A percentile compares a stretch with the other conserved stretches of the same genome.
Evolutionary conservation across 1,140 invertebrate species (phyloP).

Genomic region (Drosophila orena): DNA sequence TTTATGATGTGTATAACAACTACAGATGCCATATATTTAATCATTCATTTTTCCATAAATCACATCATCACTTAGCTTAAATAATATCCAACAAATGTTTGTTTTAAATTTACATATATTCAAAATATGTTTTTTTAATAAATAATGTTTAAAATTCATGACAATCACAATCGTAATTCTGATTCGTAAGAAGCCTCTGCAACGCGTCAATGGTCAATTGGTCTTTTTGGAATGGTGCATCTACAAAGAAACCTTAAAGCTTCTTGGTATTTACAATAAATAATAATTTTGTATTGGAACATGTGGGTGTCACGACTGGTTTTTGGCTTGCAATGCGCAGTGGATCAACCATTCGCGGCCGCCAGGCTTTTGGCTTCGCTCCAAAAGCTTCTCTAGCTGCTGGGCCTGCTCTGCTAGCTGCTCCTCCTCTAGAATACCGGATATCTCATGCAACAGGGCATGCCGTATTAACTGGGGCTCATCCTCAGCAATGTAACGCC

Average conservation of each 20-base stretch:
- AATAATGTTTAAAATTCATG: too few species aligned
- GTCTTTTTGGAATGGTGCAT: conserved; percentile 7
- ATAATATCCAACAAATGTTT: not conserved
- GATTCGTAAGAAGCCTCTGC: not conserved
- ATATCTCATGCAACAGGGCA: conserved; percentile 54
- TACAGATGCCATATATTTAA: too few species aligned
- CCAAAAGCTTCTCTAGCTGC: conserved; percentile 44
- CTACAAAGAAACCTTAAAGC: not conserved
- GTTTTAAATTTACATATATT: too few species aligned
- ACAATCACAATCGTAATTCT: conserved; percentile 1
- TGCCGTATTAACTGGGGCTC: conserved; percentile 70
- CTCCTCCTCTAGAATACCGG: conserved; percentile 27
- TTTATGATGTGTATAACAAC: too few species aligned
- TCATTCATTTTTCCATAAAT: not conserved
- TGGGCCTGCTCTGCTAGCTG: conserved; percentile 12
- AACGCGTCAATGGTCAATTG: conserved; percentile 7
- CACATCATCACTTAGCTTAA: too few species aligned
- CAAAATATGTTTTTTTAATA: too few species aligned
- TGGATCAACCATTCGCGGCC: conserved; percentile 60
- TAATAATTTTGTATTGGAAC: not conserved
- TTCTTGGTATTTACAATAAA: conserved; percentile 28
- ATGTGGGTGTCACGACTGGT: conserved; percentile 17
- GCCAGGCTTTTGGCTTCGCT: conserved; percentile 45
- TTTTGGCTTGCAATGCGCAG: conserved; percentile 34
- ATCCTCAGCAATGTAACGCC: conserved; percentile 85